phyloP scores from a whole-genome alignment of 2,888 invertebrate species.

The Cryptocheilus praepositus region DNA sequence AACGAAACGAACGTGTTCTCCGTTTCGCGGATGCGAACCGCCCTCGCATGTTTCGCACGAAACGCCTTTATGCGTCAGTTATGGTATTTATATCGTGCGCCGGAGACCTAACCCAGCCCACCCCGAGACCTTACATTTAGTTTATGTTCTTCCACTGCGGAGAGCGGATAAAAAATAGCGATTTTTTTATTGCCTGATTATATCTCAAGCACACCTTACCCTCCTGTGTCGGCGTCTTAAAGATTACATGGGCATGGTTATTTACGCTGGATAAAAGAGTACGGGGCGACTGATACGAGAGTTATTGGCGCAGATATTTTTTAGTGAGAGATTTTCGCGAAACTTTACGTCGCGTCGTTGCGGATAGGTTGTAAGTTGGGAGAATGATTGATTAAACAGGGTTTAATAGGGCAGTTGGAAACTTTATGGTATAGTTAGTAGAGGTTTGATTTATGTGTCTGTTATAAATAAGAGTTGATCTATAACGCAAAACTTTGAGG shows the following conservation, averaged over 20 bases:
- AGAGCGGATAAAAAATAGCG: constrained; percentile 30
- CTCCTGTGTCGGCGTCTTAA: constrained; percentile 5
- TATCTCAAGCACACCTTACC: constrained; percentile 16
- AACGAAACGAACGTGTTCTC: too few relatives aligned
- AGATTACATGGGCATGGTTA: constrained; percentile 1
- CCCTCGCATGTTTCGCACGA: constrained; percentile 25
- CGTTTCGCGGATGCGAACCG: not conserved
- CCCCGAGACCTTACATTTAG: constrained; percentile 11
- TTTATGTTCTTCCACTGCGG: constrained; percentile 24
- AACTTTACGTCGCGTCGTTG: too few relatives aligned
- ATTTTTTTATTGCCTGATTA: constrained; percentile 36
- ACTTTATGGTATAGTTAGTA: too few relatives aligned
- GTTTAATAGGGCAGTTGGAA: too few relatives aligned
- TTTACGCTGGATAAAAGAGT: too few relatives aligned
- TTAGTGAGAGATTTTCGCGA: too few relatives aligned
- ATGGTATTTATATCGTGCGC: constrained; percentile 38
- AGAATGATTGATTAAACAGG: too few relatives aligned
- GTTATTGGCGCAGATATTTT: too few relatives aligned
- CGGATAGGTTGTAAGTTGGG: too few relatives aligned
- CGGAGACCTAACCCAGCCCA: constrained; percentile 1
- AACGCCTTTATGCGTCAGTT: constrained; percentile 47
- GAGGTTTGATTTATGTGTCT: too few relatives aligned
- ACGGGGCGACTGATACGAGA: not conserved
- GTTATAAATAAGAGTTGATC: too few relatives aligned
- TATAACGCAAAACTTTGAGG: too few relatives aligned